A percentile compares a stretch with the other conserved stretches of the same genome.
Evolutionary conservation across 2,113 vertebrate genomes (phyloP).

Genomic region (Pagrus major): DNA sequence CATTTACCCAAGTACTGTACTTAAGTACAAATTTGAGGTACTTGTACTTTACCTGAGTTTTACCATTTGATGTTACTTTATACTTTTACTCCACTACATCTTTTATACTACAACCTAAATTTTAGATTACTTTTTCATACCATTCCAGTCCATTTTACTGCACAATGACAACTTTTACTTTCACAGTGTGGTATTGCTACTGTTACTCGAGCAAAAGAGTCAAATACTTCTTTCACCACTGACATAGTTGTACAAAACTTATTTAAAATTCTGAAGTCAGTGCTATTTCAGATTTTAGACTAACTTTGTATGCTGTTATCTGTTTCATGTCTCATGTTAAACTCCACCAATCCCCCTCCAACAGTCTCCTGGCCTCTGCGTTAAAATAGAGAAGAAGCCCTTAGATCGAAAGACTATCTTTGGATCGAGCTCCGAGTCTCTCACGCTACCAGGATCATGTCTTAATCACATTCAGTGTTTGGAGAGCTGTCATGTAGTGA

Average conservation of each 20-base stretch:
- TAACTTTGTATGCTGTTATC: neutral
- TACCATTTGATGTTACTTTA: too few relatives aligned
- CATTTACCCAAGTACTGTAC: too few relatives aligned
- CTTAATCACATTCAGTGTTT: constrained; percentile 73
- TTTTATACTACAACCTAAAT: too few relatives aligned
- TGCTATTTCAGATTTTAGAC: neutral
- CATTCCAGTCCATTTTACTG: too few relatives aligned
- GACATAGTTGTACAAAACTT: neutral
- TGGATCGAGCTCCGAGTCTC: constrained; percentile 46
- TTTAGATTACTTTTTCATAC: too few relatives aligned
- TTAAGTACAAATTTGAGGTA: too few relatives aligned
- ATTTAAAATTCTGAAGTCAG: constrained; percentile 1
- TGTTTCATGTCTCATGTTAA: neutral
- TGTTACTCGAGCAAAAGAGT: too few relatives aligned
- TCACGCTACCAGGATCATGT: constrained; percentile 62
- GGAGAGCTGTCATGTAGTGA: constrained; percentile 63
- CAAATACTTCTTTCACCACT: too few relatives aligned
- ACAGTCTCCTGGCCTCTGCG: constrained; percentile 19
- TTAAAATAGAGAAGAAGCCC: constrained; percentile 57
- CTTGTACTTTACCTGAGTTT: too few relatives aligned
- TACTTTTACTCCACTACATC: too few relatives aligned
- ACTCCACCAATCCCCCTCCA: constrained; percentile 10
- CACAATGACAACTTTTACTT: too few relatives aligned
- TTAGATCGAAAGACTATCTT: constrained; percentile 57
- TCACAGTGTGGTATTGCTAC: too few relatives aligned